Evolutionary conservation across 1,140 invertebrate genomes (phyloP).

Genomic region (Andrena cerasifolii): DNA sequence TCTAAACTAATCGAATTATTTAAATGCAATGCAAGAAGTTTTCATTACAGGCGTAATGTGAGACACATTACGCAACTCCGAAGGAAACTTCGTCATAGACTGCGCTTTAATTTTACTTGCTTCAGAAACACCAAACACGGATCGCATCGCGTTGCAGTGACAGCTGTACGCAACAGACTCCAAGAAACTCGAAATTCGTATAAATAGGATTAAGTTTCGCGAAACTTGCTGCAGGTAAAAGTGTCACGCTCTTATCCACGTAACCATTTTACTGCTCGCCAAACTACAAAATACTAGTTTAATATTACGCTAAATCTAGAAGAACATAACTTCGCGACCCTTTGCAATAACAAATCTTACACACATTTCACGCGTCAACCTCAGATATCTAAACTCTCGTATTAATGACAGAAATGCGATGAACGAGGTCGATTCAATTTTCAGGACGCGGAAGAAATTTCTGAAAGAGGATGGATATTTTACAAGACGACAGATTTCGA

Average conservation of each 20-base stretch:
- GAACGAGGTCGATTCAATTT: no score
- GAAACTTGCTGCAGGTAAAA: constrained; percentile 29
- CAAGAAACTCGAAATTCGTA: constrained; percentile 46
- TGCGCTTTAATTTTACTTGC: constrained; percentile 37
- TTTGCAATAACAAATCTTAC: no score
- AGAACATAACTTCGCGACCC: background rate
- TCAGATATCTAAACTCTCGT: no score
- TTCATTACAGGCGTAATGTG: constrained; percentile 19
- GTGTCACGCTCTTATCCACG: constrained; percentile 32
- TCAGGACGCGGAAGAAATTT: no score
- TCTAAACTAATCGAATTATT: background rate
- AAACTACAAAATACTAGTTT: background rate
- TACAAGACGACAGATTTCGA: no score
- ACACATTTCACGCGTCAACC: no score
- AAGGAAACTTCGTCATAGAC: constrained; percentile 32
- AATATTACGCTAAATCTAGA: background rate
- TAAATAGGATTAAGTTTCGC: constrained; percentile 22
- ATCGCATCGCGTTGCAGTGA: constrained; percentile 41
- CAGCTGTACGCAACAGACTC: constrained; percentile 50
- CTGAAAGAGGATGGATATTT: no score
- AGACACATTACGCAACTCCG: background rate
- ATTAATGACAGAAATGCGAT: no score
- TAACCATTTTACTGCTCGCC: background rate
- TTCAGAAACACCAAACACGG: constrained; percentile 34
- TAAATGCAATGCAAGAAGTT: constrained; percentile 26